Conservation (phyloP, 2,113 vertebrate genomes). For the Cepphus grylle region DNA sequence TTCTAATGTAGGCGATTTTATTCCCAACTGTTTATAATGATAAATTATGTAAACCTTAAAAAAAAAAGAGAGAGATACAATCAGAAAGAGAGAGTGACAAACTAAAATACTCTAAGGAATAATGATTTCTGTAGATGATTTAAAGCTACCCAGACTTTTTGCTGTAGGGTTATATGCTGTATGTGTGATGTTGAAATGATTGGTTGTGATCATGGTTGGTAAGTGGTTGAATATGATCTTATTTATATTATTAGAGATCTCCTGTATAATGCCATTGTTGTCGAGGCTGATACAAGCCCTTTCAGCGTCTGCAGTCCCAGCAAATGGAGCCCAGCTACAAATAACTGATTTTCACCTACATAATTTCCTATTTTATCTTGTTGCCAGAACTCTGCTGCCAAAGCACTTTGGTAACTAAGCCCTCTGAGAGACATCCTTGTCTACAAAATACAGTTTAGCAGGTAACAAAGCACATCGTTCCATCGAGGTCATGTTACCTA, state of each 20-base stretch:
- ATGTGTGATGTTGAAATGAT: background rate
- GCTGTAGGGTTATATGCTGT: background rate
- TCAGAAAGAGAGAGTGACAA: background rate
- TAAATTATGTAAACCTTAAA: background rate
- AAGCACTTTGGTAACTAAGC: background rate
- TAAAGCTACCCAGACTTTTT: background rate
- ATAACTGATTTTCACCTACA: background rate
- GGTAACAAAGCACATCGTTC: background rate
- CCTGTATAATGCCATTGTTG: background rate
- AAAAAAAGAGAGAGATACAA: background rate
- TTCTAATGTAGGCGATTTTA: background rate
- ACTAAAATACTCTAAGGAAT: background rate
- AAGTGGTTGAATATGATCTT: background rate
- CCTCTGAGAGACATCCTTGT: background rate
- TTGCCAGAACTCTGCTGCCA: background rate
- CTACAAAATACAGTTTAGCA: background rate
- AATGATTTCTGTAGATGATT: background rate
- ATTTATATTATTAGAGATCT: background rate
- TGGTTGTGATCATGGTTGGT: background rate
- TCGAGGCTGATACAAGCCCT: background rate
- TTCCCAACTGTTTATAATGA: background rate
- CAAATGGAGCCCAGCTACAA: background rate
- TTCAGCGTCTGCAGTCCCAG: background rate
- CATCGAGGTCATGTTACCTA: background rate
- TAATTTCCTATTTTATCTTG: background rate